Evolutionary conservation across 2,888 invertebrate genomes (phyloP), one percentile per base, ranked within the genome.

Genomic region (Koerneria pararmatus): DNA sequence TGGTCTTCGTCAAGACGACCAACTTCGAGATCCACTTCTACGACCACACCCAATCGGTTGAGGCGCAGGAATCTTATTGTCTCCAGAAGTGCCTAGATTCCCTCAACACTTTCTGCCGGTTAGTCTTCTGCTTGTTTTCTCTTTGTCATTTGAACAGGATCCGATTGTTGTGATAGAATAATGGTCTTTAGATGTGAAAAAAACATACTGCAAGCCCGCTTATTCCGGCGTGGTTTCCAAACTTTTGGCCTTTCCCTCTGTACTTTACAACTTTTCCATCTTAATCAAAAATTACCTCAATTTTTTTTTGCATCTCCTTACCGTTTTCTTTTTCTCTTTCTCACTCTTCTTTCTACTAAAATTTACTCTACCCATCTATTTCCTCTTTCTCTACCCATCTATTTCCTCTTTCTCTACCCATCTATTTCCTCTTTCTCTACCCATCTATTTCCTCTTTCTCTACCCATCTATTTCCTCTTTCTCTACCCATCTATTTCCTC

Each of bases 81-180:
- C 77, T 83, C 54, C 83, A 83, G 69, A 82, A 82, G 68, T 83
- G 83, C 63, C 73, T 83, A 49, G 83, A 83, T 69, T 82, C 82
- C 6, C 68, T 82, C 69, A 83, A 83, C 73, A 83, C 82, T 15
- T 83, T 83, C 79, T 83, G 83, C 69, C 75, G 83, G 68, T 72
- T 32, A 56, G 63, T 46, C 15, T n/a, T 5, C 0, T 15, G 32
- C 41, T 11, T 41, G 41, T 41, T n/a, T n/a, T n/a, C n/a, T n/a
- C n/a, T n/a, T n/a, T 15, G 46, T n/a, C n/a, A n/a, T n/a, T n/a
- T n/a, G n/a, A n/a, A n/a, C n/a, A n/a, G n/a, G n/a, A n/a, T n/a
- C n/a, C n/a, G n/a, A n/a, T n/a, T n/a, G n/a, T n/a, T n/a, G n/a
- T n/a, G n/a, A n/a, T n/a, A n/a, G n/a, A n/a, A n/a, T n/a, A n/a